These are phyloP conservation scores for Petaurus breviceps DNA, from an alignment of 2,113 vertebrate genomes.

Conservation along the genomic window DNA sequence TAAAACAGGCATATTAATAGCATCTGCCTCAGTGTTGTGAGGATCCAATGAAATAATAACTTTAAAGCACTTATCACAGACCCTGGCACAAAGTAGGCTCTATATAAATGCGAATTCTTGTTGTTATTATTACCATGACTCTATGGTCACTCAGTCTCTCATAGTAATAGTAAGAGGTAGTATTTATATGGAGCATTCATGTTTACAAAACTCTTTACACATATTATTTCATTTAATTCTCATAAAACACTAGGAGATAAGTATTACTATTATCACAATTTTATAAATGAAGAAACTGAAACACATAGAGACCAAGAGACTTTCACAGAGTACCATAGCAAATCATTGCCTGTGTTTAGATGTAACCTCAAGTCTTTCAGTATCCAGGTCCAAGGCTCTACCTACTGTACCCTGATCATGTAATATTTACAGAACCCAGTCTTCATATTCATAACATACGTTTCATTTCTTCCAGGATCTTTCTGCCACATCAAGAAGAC, in stretches of 20 bases:
- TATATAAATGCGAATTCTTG: neutral
- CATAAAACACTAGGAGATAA: neutral
- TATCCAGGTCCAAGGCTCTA: neutral
- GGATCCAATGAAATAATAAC: neutral
- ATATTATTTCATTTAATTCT: neutral
- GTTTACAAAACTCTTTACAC: neutral
- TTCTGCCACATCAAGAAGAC: neutral
- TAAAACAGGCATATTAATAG: neutral
- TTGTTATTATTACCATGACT: neutral
- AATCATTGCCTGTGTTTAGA: neutral
- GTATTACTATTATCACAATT: neutral
- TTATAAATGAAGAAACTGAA: neutral
- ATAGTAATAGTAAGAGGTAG: neutral
- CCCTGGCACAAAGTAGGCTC: neutral
- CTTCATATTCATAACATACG: neutral
- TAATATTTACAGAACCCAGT: too few relatives aligned
- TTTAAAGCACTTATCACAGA: neutral
- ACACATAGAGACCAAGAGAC: neutral
- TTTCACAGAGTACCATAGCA: neutral
- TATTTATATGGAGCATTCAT: neutral
- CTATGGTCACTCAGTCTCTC: neutral
- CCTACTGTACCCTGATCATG: neutral
- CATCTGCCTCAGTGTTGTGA: neutral
- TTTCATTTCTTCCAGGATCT: neutral
- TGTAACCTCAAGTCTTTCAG: too few relatives aligned